Percentiles rank a stretch among this genome's conserved stretches.
phyloP scores from a whole-genome alignment of 2,888 invertebrate species.

The Epinotia brunnichana region DNA sequence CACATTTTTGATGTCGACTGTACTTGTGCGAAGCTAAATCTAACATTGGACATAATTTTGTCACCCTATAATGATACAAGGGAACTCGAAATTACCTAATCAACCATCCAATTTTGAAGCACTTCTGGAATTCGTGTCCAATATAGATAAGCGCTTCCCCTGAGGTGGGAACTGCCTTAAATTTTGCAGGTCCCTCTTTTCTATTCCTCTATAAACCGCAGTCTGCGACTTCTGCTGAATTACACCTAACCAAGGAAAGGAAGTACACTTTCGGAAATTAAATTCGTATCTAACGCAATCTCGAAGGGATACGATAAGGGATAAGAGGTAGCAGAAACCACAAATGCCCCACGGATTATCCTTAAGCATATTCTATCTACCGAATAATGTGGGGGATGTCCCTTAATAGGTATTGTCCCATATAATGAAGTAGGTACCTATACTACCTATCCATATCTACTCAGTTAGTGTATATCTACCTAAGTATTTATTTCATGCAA shows the following conservation, averaged over 20 bases:
- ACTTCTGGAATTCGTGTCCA: constrained; percentile 31
- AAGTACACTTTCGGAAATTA: constrained; percentile 37
- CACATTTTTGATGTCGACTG: too few species aligned
- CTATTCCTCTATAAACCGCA: constrained; percentile 26
- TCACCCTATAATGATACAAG: background rate
- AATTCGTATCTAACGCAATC: constrained; percentile 40
- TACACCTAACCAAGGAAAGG: constrained; percentile 17
- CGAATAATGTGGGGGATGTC: constrained; percentile 11
- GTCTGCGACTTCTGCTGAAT: background rate
- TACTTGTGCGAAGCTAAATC: background rate
- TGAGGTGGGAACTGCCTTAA: constrained; percentile 25
- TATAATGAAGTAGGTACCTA: background rate
- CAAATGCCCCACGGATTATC: constrained; percentile 34
- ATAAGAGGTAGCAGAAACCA: constrained; percentile 36
- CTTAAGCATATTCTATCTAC: constrained; percentile 30
- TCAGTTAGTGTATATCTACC: too few species aligned
- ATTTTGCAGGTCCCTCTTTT: constrained; percentile 17
- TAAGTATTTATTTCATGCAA: too few species aligned
- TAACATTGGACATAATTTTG: background rate
- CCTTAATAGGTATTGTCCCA: background rate
- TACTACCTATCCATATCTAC: too few species aligned
- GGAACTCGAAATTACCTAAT: background rate
- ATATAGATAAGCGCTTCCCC: constrained; percentile 24
- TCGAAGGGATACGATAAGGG: constrained; percentile 37
- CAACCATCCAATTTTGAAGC: constrained; percentile 14